phyloP scores from a whole-genome alignment of 2,888 invertebrate genomes.

The Zeuzera pyrina region DNA sequence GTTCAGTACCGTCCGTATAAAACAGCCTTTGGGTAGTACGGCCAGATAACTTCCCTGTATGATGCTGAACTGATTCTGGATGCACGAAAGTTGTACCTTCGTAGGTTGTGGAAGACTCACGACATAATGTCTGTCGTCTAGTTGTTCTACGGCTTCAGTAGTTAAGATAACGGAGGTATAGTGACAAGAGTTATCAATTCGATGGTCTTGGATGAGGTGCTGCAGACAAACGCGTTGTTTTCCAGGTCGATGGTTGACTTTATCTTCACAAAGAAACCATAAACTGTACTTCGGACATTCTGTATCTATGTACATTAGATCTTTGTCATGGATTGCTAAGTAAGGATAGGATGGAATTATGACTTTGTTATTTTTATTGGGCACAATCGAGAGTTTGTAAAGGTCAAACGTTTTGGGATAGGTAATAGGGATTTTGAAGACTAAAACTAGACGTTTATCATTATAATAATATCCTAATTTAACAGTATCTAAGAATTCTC shows the following conservation, averaged over 20 bases:
- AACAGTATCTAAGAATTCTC: too few species aligned
- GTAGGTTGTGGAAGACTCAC: neutral
- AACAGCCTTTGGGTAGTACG: neutral
- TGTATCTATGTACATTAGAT: neutral
- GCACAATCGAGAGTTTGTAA: neutral
- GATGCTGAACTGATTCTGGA: neutral
- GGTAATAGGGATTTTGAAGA: conserved; percentile 1
- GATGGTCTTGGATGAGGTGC: neutral
- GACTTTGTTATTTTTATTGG: neutral
- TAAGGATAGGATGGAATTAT: neutral
- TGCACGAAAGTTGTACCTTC: neutral
- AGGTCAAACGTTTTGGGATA: neutral
- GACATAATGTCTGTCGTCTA: neutral
- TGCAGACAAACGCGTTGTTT: neutral
- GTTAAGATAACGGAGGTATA: neutral
- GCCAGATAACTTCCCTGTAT: neutral
- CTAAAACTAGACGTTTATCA: neutral
- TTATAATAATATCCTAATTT: neutral
- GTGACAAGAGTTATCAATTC: neutral
- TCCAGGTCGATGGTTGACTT: neutral
- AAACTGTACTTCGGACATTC: neutral
- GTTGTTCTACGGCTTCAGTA: neutral
- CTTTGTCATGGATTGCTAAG: neutral
- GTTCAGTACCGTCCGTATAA: neutral
- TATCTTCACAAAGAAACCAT: neutral